Conservation (phyloP, 2,113 vertebrate species). For the Oceanodroma tethys region DNA sequence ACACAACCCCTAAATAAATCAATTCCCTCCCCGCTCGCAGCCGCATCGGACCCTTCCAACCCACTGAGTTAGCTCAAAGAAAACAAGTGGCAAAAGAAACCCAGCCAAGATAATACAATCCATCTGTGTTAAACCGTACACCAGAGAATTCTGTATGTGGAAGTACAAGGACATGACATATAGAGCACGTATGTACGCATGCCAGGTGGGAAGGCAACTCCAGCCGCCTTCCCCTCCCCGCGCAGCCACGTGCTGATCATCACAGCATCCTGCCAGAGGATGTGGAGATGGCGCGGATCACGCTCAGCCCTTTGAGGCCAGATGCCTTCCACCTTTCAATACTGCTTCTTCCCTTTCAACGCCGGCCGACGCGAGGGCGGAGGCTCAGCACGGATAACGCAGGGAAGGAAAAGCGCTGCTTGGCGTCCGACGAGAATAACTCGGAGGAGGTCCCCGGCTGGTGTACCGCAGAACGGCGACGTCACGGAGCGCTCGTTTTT, state of each 20-base stretch:
- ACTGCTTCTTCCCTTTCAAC: neutral
- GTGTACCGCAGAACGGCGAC: accelerated
- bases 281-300: accelerated
- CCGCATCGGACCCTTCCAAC: neutral
- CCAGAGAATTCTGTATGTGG: accelerated
- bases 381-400: neutral
- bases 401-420: neutral
- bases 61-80: accelerated
- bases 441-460: neutral
- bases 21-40: neutral
- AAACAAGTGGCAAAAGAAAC: neutral
- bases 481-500: accelerated
- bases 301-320: neutral
- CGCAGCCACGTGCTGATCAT: neutral
- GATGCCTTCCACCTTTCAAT: neutral
- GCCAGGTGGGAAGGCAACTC: neutral
- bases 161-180: accelerated
- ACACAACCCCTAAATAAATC: accelerated
- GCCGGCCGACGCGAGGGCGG: accelerated
- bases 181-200: accelerated
- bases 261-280: neutral
- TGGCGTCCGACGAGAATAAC: neutral
- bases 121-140: neutral
- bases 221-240: neutral
- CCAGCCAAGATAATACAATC: neutral